A percentile compares a stretch with the other conserved stretches of the same genome.
These are phyloP conservation scores for Nasonia vitripennis DNA, from an alignment of 1,140 invertebrate genomes.

Conservation along the genomic window DNA sequence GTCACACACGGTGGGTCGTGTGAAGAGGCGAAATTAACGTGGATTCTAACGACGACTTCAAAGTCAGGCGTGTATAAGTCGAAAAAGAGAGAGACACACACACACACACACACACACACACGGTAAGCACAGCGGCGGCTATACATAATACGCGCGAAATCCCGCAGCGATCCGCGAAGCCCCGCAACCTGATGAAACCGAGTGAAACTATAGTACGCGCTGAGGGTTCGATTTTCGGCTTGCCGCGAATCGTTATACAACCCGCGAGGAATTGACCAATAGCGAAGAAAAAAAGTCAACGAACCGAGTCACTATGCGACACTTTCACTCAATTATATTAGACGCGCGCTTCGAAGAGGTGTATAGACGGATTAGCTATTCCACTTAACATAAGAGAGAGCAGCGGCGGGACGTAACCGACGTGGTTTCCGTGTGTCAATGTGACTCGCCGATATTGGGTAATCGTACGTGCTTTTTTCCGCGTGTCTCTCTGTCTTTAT, in stretches of 20 bases:
- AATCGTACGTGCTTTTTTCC: background rate
- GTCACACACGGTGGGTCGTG: too few relatives aligned
- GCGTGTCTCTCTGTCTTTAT: too few relatives aligned
- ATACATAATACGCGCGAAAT: background rate
- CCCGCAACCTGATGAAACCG: background rate
- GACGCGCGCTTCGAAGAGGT: background rate
- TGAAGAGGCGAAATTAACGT: too few relatives aligned
- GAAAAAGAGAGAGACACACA: too few relatives aligned
- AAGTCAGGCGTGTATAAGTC: too few relatives aligned
- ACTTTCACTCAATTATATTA: conserved; percentile 30
- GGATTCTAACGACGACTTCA: too few relatives aligned
- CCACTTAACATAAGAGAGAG: conserved; percentile 32
- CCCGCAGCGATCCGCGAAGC: background rate
- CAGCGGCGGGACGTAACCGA: background rate
- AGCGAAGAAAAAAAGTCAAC: background rate
- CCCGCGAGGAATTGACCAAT: background rate
- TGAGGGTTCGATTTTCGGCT: background rate
- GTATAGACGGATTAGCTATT: background rate
- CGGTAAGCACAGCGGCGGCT: too few relatives aligned
- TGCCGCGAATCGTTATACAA: conserved; percentile 21
- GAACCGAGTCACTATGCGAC: background rate
- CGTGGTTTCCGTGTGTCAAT: background rate
- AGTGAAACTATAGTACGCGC: background rate
- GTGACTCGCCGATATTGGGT: background rate
- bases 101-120: too few relatives aligned